A percentile compares a stretch with the other conserved stretches of the same genome.
Conservation (phyloP, 1,140 invertebrate species). For the Copidosoma floridanum region DNA sequence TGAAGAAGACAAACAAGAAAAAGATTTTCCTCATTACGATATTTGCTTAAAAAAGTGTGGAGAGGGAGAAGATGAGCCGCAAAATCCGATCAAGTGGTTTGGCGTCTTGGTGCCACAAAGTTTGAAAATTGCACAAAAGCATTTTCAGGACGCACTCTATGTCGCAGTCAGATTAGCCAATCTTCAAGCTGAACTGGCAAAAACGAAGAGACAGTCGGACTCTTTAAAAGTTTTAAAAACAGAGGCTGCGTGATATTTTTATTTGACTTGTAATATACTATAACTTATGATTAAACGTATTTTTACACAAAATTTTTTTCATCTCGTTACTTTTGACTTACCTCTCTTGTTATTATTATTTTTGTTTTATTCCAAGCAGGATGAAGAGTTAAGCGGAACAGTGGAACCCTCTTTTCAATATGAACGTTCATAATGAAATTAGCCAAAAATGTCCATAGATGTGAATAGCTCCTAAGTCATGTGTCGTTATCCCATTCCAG, state of each 20-base stretch:
- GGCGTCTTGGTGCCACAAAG: conserved; percentile 71
- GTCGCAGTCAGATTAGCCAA: conserved; percentile 64
- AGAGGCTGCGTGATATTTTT: background rate
- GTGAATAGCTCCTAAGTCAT: no score
- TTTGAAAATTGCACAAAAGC: conserved; percentile 65
- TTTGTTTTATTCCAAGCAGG: no score
- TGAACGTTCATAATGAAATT: no score
- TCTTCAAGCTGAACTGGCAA: conserved; percentile 59
- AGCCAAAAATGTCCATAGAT: no score
- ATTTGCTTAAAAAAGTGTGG: conserved; percentile 46
- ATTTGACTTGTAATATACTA: background rate
- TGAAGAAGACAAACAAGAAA: no score
- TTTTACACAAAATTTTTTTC: no score
- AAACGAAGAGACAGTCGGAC: conserved; percentile 33
- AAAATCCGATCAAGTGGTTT: conserved; percentile 74
- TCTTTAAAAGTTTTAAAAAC: conserved; percentile 32
- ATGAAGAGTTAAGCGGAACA: no score
- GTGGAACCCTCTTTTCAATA: no score
- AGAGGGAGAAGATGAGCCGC: conserved; percentile 45
- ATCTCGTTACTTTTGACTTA: no score
- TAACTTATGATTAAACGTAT: no score
- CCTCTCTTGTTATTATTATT: no score
- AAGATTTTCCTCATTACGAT: conserved; percentile 38
- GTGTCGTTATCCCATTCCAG: no score
- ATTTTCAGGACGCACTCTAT: conserved; percentile 66